phyloP scores from a whole-genome alignment of 2,888 invertebrate species.

The Amphipyra tragopoginis region DNA sequence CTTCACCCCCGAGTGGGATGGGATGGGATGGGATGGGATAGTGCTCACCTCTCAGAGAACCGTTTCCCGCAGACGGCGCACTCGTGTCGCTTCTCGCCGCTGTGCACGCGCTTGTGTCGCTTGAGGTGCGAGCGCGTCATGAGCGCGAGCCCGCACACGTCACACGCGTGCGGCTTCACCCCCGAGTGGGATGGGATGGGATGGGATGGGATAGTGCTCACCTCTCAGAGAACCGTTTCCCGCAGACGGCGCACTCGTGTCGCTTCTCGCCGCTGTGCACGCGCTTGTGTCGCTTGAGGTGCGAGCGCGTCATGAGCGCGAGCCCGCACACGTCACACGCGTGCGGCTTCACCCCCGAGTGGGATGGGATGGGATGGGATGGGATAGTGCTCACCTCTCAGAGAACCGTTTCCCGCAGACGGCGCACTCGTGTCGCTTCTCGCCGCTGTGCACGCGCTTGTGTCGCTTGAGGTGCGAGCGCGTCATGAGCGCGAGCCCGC shows the following conservation, averaged over 20 bases:
- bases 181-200: conserved; percentile 91
- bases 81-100: conserved; percentile 90
- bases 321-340: conserved; percentile 91
- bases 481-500: conserved; percentile 91
- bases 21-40: no score
- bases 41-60: conserved; percentile 88
- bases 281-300: conserved; percentile 92
- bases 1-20: conserved; percentile 91
- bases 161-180: conserved; percentile 90
- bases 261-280: conserved; percentile 91
- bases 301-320: conserved; percentile 91
- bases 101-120: conserved; percentile 92
- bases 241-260: conserved; percentile 89
- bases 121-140: conserved; percentile 92
- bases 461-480: conserved; percentile 92
- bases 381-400: conserved; percentile 80
- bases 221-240: conserved; percentile 90
- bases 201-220: conserved; percentile 66
- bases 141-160: conserved; percentile 90
- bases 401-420: conserved; percentile 91
- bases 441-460: conserved; percentile 91
- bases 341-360: conserved; percentile 91
- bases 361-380: no score
- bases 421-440: conserved; percentile 89
- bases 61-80: conserved; percentile 90